Conservation (phyloP, 2,888 invertebrate species). For the Drosophila putrida region DNA sequence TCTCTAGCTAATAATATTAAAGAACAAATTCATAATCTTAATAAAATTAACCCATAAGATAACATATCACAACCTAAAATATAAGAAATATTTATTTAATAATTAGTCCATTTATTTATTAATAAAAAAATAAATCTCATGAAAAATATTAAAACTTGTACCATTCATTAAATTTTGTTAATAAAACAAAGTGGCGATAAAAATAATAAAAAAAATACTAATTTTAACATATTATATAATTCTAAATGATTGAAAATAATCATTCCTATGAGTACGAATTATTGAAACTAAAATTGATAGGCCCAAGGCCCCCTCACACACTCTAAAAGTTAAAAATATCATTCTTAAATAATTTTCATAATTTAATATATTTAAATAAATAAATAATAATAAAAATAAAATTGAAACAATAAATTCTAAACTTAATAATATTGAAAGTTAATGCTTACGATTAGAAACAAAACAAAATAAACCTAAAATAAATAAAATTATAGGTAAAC, state of each 20-base stretch:
- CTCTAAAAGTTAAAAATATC: conserved; percentile 88
- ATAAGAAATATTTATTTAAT: conserved; percentile 71
- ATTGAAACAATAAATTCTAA: conserved; percentile 88
- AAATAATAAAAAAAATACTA: too few species aligned
- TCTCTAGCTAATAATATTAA: conserved; percentile 88
- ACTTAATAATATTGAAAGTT: conserved; percentile 87
- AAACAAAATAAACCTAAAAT: too few species aligned
- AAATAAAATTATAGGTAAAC: conserved; percentile 86
- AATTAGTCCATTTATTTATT: conserved; percentile 58
- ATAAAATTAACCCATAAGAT: conserved; percentile 87
- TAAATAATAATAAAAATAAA: conserved; percentile 86
- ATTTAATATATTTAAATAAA: conserved; percentile 86
- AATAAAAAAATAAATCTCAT: conserved; percentile 86
- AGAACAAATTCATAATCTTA: conserved; percentile 88
- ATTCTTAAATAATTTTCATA: conserved; percentile 87
- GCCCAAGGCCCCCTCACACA: too few species aligned
- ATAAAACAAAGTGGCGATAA: too few species aligned
- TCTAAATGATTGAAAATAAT: too few species aligned
- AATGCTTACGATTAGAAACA: conserved; percentile 87
- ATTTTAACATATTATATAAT: too few species aligned
- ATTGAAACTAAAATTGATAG: too few species aligned
- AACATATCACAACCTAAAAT: conserved; percentile 86
- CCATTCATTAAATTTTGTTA: conserved; percentile 87
- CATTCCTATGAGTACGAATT: too few species aligned
- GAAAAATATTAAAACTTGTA: conserved; percentile 86